phyloP scores from a whole-genome alignment of 2,113 vertebrate genomes.

The Orthonyx spaldingii region DNA sequence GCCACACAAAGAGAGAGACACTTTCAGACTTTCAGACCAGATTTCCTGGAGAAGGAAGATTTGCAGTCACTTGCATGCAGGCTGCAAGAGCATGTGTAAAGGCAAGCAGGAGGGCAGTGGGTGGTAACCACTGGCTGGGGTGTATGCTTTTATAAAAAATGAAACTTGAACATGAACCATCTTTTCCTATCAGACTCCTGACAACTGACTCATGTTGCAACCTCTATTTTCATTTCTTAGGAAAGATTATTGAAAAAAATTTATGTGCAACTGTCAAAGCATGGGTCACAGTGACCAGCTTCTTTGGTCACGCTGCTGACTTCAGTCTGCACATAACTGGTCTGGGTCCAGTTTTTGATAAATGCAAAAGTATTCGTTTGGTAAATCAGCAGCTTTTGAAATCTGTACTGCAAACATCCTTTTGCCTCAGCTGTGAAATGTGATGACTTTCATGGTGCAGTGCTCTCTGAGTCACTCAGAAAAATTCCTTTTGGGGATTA shows the following conservation, averaged over 20 bases:
- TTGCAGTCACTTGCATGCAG: not conserved
- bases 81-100: not conserved
- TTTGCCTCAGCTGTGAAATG: not conserved
- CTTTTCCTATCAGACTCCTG: not conserved
- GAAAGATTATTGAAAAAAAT: not conserved
- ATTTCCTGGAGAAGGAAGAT: not conserved
- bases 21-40: not conserved
- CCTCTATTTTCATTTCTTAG: not conserved
- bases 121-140: not conserved
- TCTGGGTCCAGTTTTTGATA: not conserved
- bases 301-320: not conserved
- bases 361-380: not conserved
- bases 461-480: not conserved
- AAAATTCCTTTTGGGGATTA: not conserved
- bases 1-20: not conserved
- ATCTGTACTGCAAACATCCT: not conserved
- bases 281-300: not conserved
- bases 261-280: not conserved
- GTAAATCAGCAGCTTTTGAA: not conserved
- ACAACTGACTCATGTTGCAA: not conserved
- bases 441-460: accelerated
- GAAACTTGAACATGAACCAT: accelerated
- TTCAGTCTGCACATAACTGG: not conserved
- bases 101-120: not conserved
- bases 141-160: not conserved